Conservation (phyloP, 2,113 vertebrate species). For the Ammodytes dubius region DNA sequence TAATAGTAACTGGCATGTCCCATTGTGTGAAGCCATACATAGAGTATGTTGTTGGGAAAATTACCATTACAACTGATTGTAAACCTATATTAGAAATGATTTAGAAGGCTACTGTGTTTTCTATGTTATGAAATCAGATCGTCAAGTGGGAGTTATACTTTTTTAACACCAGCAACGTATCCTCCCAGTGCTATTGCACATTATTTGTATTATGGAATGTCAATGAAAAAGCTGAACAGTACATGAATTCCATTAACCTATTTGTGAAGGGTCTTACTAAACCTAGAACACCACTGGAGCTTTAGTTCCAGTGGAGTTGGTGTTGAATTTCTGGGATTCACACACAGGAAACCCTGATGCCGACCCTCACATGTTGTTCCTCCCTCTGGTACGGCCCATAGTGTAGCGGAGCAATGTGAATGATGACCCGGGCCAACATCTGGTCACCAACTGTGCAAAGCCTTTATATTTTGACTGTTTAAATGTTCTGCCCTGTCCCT, state of each 20-base stretch:
- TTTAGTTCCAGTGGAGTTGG: neutral
- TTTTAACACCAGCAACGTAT: neutral
- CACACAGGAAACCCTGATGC: neutral
- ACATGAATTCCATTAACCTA: neutral
- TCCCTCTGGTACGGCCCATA: slow-evolving; percentile 21
- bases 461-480: slow-evolving; percentile 19
- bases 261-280: neutral
- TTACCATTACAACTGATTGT: neutral
- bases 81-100: neutral
- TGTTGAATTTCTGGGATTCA: slow-evolving; percentile 13
- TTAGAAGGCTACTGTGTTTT: neutral
- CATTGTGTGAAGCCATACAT: neutral
- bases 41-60: neutral
- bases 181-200: neutral
- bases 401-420: slow-evolving; percentile 27
- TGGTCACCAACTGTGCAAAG: slow-evolving; percentile 74
- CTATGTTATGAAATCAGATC: too few relatives aligned
- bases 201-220: neutral
- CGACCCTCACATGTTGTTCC: slow-evolving; percentile 32
- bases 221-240: neutral
- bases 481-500: neutral
- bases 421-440: slow-evolving; percentile 64
- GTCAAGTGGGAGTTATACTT: neutral
- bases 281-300: neutral
- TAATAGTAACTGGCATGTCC: too few relatives aligned